Base-by-base conservation (phyloP, 2,113 vertebrate species). In the Anolis carolinensis region DNA sequence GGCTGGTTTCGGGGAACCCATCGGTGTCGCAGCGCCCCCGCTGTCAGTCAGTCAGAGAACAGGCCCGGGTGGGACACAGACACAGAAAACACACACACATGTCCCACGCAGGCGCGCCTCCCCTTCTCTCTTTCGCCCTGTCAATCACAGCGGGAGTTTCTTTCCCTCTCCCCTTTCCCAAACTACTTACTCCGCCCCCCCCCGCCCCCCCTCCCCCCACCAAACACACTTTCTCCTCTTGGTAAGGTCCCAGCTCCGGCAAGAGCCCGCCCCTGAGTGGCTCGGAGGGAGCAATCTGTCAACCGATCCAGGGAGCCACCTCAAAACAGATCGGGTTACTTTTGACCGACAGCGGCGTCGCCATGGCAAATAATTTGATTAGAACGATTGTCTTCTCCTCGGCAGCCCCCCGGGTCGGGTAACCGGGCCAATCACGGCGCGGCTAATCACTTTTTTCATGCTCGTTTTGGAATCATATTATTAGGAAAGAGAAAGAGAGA, bases 321-420 rank as follows among this genome's bases (percentile, higher is more conserved):
- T 97, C 97, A 97, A 97, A 96, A 97, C 96, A 92, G 97, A 97
- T 99, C 98, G 86, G 97, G 98, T 99, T 99, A 97, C 98, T 96
- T 90, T 94, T 99, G 98, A 99, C 95, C 98, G 98, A 99, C 98
- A 98, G 39, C 39, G 39, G 98, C 97, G 98, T 99, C 97, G 97
- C 98, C 98, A 99, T 99, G 98, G 98, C 97, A 97, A 99, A 98
- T 99, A 98, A 99, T 99, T 99, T 98, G 97, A 97, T 98, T 98
- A 97, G 97, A 97, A 97, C 98, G 98, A 99, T 99, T 99, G 98
- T 99, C 97, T 99, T 98, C 97, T 98, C 97, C 97, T 52, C 97
- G 97, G 94, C 97, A 97, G 97, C 98, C 13, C 97, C 98, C 96
- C 95, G 98, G 98, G 98, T 99, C 98, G 97, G 96, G 97, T 99